Conservation (phyloP, 2,888 invertebrate species). For the Apotomis betuletana region DNA sequence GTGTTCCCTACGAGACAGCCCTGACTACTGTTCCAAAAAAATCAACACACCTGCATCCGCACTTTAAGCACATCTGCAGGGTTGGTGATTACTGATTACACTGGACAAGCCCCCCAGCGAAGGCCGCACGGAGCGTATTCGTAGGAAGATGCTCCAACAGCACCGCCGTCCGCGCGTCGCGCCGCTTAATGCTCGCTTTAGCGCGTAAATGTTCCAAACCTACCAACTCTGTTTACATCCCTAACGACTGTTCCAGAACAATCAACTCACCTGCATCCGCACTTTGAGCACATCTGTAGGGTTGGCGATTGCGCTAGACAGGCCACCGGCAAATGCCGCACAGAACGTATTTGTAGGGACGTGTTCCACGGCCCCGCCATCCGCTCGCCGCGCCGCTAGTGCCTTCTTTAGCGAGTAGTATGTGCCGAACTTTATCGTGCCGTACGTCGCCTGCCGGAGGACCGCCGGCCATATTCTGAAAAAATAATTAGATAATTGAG, state of each 20-base stretch:
- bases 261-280: constrained; percentile 90
- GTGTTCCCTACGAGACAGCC: too few relatives aligned
- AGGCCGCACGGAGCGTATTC: constrained; percentile 91
- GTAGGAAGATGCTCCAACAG: too few relatives aligned
- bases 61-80: constrained; percentile 98
- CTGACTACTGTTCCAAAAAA: background rate
- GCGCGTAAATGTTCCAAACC: constrained; percentile 86
- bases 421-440: constrained; percentile 97
- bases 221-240: too few relatives aligned
- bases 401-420: constrained; percentile 94
- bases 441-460: constrained; percentile 96
- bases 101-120: constrained; percentile 94
- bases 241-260: background rate
- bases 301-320: constrained; percentile 97
- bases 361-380: constrained; percentile 79
- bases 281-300: constrained; percentile 98
- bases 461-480: constrained; percentile 95
- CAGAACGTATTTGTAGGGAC: constrained; percentile 90
- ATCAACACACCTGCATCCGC: constrained; percentile 90
- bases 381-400: constrained; percentile 81
- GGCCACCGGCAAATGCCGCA: constrained; percentile 93
- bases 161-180: constrained; percentile 74
- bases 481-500: background rate
- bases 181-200: constrained; percentile 89
- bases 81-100: constrained; percentile 96